phyloP scores from a whole-genome alignment of 2,888 invertebrate genomes.

The Protonemura montana region DNA sequence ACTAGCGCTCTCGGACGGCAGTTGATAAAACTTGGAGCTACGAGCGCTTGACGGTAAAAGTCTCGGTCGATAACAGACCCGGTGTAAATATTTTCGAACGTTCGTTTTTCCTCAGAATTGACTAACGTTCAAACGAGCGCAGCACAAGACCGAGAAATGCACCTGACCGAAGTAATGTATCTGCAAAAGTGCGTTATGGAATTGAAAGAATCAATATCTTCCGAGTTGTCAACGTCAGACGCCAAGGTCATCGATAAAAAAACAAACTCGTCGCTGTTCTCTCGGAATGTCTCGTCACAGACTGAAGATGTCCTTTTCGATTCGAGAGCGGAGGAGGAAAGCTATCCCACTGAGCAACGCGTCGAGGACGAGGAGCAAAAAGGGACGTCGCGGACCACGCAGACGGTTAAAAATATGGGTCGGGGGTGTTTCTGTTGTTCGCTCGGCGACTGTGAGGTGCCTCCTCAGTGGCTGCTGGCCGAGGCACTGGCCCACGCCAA shows the following conservation, averaged over 20 bases:
- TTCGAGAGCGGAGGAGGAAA: not conserved
- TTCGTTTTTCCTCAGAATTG: not conserved
- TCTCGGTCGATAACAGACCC: too few species aligned
- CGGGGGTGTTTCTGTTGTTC: not conserved
- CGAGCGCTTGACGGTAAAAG: not conserved
- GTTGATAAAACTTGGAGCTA: not conserved
- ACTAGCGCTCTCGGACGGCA: not conserved
- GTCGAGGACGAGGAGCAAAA: not conserved
- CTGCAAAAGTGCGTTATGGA: constrained; percentile 8
- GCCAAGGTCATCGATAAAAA: not conserved
- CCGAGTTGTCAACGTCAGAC: not conserved
- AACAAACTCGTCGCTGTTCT: not conserved
- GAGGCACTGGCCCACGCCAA: constrained; percentile 10
- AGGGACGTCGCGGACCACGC: not conserved
- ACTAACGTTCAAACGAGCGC: not conserved
- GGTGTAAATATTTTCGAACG: too few species aligned
- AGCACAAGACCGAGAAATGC: not conserved
- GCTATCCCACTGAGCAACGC: not conserved
- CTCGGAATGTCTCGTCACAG: constrained; percentile 14
- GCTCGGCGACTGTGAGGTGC: constrained; percentile 3
- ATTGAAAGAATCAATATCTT: not conserved
- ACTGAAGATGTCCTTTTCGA: not conserved
- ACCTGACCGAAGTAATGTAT: not conserved
- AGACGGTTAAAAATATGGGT: not conserved
- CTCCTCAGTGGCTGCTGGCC: constrained; percentile 38